phyloP scores from a whole-genome alignment of 2,888 invertebrate genomes.

The Philaethria dido region DNA sequence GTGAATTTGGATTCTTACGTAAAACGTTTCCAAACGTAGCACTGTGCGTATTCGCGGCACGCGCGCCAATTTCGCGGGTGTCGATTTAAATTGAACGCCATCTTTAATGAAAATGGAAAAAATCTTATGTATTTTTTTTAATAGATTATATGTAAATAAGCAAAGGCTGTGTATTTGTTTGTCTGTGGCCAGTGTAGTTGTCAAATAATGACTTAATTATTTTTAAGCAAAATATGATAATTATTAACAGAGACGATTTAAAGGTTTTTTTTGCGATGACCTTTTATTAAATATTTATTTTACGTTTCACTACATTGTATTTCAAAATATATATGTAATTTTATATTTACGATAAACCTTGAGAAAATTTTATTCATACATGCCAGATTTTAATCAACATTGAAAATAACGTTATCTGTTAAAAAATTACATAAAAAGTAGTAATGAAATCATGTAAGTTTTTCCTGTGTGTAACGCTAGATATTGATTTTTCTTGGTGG shows the following conservation, averaged over 20 bases:
- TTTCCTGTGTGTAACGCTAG: not conserved
- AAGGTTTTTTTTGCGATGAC: no score
- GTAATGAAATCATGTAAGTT: constrained; percentile 17
- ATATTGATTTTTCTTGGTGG: not conserved
- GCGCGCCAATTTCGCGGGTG: constrained; percentile 69
- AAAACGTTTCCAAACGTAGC: constrained; percentile 53
- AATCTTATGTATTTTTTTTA: not conserved
- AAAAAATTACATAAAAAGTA: constrained; percentile 25
- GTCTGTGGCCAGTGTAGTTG: not conserved
- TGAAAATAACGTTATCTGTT: no score
- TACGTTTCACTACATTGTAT: no score
- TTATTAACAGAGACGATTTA: no score
- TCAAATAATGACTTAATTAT: no score
- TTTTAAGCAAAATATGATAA: no score
- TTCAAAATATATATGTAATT: not conserved
- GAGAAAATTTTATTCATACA: not conserved
- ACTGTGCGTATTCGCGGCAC: constrained; percentile 72
- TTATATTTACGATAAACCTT: not conserved
- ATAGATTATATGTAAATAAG: not conserved
- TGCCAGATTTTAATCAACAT: not conserved
- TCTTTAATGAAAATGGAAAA: constrained; percentile 66
- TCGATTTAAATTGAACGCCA: constrained; percentile 63
- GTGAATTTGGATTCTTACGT: constrained; percentile 75
- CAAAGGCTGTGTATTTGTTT: not conserved
- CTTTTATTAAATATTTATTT: no score